Evolutionary conservation across 2,888 invertebrate genomes (phyloP), one percentile per base, ranked within the genome.

Genomic region (Archaeoteleia sp.): DNA sequence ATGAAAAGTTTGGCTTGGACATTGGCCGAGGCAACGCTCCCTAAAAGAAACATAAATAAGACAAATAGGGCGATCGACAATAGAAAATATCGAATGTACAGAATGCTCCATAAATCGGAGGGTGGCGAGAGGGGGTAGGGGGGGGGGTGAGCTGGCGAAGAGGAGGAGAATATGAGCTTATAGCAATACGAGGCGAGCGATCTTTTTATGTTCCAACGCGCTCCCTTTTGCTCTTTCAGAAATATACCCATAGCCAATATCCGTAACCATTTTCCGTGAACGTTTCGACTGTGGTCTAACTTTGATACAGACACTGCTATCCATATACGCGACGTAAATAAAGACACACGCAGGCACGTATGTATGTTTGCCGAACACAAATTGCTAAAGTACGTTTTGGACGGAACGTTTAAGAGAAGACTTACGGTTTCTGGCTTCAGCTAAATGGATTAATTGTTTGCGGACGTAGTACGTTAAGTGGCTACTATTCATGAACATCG

Each of bases 71-170:
- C 80, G 80, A 84, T 83, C 81, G 83, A 82, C 82, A 82, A 84
- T 85, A 83, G 84, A 84, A 84, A 84, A 81, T 84, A 84, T 83
- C 82, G 83, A 82, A 82, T 82, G 83, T 82, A 82, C 82, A 80
- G 79, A 82, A 82, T 79, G 82, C 78, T 75, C 82, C 82, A 85
- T 85, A 85, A 84, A 85, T 85, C 81, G 83, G 75, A 75, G 72
- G 74, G 73, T 68, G 67, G 74, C 61, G 72, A 66, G 65, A 73
- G 70, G 65, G 39, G 49, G 27, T 39, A 43, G 43, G 32, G 7
- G 7, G 29, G 29, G 23, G 23, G 23, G 23, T 23, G 7, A 25
- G n/a, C n/a, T n/a, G n/a, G n/a, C n/a, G n/a, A n/a, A n/a, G n/a
- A 20, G 20, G 20, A 20, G 20, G 20, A 20, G 5, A 20, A 5